Evolutionary conservation across 2,113 vertebrate genomes (phyloP), one percentile per base, ranked within the genome.

Genomic region (Arizona elegans): DNA sequence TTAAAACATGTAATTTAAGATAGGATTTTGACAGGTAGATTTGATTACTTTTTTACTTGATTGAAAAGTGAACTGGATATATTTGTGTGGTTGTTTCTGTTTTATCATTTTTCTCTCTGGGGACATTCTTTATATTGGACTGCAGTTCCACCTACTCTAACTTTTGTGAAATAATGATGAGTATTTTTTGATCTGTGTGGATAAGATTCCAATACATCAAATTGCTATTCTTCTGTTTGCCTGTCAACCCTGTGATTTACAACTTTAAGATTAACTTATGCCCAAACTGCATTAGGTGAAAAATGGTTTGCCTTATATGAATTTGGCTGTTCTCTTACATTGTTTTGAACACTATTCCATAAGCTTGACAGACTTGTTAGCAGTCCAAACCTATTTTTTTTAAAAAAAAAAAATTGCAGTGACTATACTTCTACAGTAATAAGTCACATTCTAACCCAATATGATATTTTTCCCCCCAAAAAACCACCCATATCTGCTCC

Each of bases 151-250:
- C 33, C 70, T 90, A 19, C 55, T 92, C 26, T 86, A 90, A 86
- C 70, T 92, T 58, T 59, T 2, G 19, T 92, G 54, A 90, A 85
- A 11, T 85, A 38, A 85, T 88, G 86, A 54, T 86, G 88, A 90
- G 87, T 86, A 81, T 29, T 58, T 85, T 89, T 85, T 92, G 54
- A 92, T 92, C 88, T 90, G 88, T 86, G 53, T 50, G 54, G 92
- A 59, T 90, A 90, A 59, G 53, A 59, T 90, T 58, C 43, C 26
- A 90, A 33, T 92, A 58, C n/a, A 90, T 90, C 13, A 90, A 6
- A 2, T 92, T 23, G 1, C 87, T 93, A 56, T 13, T 70, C 54
- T 90, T 87, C 8, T 56, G 0, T 13, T 91, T 93, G 89, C 52
- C 62, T 85, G 7, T 8, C 26, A 52, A 62, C 2, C 89, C 21